These are phyloP conservation scores for Micrastur ruficollis DNA, from an alignment of 2,797 vertebrate genomes.

Conservation along the genomic window DNA sequence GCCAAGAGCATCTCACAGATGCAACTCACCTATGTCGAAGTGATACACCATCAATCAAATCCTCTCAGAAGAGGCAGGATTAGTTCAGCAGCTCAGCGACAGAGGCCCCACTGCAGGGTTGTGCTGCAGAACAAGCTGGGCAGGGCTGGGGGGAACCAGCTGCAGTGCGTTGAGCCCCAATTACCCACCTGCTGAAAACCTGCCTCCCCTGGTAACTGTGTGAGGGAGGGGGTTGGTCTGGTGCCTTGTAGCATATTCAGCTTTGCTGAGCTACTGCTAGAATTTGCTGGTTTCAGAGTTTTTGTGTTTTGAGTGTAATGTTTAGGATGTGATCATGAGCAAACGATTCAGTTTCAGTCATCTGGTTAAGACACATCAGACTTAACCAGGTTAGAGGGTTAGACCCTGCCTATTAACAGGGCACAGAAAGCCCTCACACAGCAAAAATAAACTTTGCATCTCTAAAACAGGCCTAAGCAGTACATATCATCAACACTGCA, in stretches of 20 bases:
- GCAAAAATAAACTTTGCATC: not conserved
- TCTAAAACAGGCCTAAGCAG: not conserved
- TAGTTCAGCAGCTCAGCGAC: fast-evolving
- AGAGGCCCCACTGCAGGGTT: not conserved
- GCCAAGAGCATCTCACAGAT: not conserved
- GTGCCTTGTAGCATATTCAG: not conserved
- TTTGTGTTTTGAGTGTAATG: too few relatives aligned
- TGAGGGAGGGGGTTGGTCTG: fast-evolving
- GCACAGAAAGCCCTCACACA: not conserved
- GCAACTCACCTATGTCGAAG: fast-evolving
- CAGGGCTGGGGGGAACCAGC: not conserved
- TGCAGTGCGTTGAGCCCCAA: fast-evolving
- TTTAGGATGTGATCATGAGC: fast-evolving
- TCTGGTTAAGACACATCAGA: not conserved
- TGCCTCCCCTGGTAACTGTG: not conserved
- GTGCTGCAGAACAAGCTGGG: not conserved
- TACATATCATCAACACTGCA: fast-evolving
- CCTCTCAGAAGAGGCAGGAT: not conserved
- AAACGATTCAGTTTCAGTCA: fast-evolving
- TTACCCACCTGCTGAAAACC: not conserved
- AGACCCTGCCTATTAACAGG: fast-evolving
- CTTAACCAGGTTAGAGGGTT: not conserved
- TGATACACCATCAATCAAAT: fast-evolving
- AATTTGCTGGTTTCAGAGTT: not conserved
- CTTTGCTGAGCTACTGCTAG: not conserved